These are phyloP conservation scores for Macheiramphus alcinus DNA, from an alignment of 2,113 vertebrate genomes.

Conservation along the genomic window DNA sequence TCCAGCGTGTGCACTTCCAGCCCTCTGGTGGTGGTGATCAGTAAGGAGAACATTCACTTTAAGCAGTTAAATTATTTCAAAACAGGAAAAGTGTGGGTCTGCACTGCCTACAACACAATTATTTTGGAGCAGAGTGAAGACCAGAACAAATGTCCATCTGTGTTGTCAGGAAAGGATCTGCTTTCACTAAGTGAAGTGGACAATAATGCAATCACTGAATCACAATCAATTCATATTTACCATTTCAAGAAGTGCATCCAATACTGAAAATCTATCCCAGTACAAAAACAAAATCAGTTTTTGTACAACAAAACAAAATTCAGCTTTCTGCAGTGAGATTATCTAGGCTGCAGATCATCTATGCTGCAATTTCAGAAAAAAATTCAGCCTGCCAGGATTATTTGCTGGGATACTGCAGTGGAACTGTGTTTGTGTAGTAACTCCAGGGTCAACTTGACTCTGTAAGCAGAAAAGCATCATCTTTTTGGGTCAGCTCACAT, in stretches of 20 bases:
- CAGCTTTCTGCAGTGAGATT: not conserved
- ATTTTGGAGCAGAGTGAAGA: not conserved
- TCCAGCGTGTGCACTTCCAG: not conserved
- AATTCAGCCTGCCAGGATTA: not conserved
- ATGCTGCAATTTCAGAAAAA: not conserved
- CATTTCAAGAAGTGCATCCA: not conserved
- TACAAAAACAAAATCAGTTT: not conserved
- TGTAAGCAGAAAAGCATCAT: not conserved
- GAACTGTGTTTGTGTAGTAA: not conserved
- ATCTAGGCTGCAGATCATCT: not conserved
- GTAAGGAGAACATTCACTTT: not conserved
- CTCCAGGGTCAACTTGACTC: not conserved
- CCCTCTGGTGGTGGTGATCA: constrained; percentile 9
- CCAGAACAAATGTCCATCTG: not conserved
- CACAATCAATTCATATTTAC: not conserved
- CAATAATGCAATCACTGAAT: not conserved
- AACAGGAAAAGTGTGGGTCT: not conserved
- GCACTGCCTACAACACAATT: not conserved
- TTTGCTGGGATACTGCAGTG: not conserved
- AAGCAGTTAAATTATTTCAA: not conserved
- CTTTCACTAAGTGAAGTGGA: not conserved
- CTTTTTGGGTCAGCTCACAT: not conserved
- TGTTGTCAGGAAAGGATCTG: not conserved
- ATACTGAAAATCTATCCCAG: not conserved
- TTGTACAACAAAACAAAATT: not conserved